Evolutionary conservation across 2,888 invertebrate species (phyloP), one percentile per base, ranked within the genome.

Genomic region (Amphipyra berbera): DNA sequence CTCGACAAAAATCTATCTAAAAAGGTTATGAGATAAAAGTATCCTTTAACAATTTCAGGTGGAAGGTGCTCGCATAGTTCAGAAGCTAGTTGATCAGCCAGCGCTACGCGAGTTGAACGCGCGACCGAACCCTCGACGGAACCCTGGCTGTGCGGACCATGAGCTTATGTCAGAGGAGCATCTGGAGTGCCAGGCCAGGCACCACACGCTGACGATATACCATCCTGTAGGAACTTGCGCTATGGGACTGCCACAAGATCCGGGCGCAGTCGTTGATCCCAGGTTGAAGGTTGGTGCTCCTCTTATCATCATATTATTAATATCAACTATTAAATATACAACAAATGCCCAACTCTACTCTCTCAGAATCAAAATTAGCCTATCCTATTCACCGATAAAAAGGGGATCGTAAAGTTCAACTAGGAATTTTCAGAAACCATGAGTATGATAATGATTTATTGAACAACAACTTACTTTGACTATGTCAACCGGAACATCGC

Each of bases 171-270:
- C 97, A 0, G 97, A 97, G 74, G 96, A 96, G 50, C 98, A 97
- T 83, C 96, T 97, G 95, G 96, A 96, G 61, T 98, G 98, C 76
- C 95, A 97, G 79, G 97, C 96, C 0, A 92, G 96, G 53, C 96
- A 97, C 78, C 97, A 97, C 86, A 96, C 97, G 0, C 92, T 97
- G 82, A 98, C 98, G 0, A 97, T 98, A 72, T 98, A 97, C 86
- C 98, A 98, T 87, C 97, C 97, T 0, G 96, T 96, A 0, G 97
- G 98, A 8, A 98, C 98, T 0, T 97, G 97, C 68, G 97, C 97
- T 84, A 98, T 98, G 97, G 97, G 97, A 0, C 96, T 97, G 0
- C 63, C 77, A 0, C 83, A 88, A 0, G 84, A 92, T 27, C 91
- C 91, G 0, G 85, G 90, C 47, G 96, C 96, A 0, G 98, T 98